Evolutionary conservation across 2,888 invertebrate genomes (phyloP).

Genomic region (Seira sanloemensis): DNA sequence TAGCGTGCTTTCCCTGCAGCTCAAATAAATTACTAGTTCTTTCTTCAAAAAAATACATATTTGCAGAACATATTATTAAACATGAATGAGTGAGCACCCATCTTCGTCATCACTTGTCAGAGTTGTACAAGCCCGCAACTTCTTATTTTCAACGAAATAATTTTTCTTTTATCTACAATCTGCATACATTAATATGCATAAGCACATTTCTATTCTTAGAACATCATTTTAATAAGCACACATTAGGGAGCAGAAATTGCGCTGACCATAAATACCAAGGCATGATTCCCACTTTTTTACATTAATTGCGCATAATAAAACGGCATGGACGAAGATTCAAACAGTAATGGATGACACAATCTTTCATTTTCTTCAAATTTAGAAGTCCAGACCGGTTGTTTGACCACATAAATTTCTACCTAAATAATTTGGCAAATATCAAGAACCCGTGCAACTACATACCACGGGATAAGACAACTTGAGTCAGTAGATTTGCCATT

Average conservation of each 20-base stretch:
- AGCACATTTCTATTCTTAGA: background rate
- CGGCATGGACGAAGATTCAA: background rate
- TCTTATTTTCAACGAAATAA: background rate
- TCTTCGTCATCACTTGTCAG: background rate
- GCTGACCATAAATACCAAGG: background rate
- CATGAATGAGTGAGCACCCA: background rate
- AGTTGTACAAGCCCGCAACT: background rate
- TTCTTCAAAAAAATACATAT: background rate
- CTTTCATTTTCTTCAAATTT: background rate
- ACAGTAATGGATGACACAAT: background rate
- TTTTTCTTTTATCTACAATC: background rate
- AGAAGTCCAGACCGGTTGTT: background rate
- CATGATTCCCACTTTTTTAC: background rate
- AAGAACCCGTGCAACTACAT: no score
- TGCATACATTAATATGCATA: background rate
- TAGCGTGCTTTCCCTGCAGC: background rate
- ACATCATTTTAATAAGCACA: background rate
- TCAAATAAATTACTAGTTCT: background rate
- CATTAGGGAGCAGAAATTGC: background rate
- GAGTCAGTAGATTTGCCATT: no score
- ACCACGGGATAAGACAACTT: no score
- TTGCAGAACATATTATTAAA: background rate
- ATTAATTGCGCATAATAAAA: background rate
- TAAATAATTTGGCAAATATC: background rate
- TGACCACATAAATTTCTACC: background rate